Evolutionary conservation across 2,113 vertebrate species (phyloP), one percentile per base, ranked within the genome.

Genomic region (Stegastes partitus): DNA sequence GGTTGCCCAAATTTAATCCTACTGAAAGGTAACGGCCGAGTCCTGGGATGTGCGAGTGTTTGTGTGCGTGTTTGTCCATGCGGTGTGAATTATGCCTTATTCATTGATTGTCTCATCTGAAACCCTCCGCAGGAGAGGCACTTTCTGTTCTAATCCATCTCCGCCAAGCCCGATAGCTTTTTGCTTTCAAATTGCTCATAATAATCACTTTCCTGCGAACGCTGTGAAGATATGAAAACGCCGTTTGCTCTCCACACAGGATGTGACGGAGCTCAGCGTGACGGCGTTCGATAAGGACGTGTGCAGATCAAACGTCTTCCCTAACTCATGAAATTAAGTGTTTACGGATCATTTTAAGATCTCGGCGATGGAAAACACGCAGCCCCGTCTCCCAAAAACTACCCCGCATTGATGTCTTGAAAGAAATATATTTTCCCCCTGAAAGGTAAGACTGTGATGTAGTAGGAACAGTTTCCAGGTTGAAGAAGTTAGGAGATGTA

Each of bases 81-180:
- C 16, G 37, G 1, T 73, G 50, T 65, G 54, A 78, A 56, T 76
- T 68, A 67, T 66, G 23, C 67, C 54, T 79, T 34, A 22, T 45
- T 63, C 37, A 84, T 74, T 34, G 68, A 83, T 72, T 63, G 64
- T 77, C 67, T 71, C 11, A 26, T 79, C 23, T 45, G 28, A 63
- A 65, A 76, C 50, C 62, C 57, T 61, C 21, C 49, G 26, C 62
- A 70, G 74, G 0, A 68, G 56, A 61, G 21, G 49, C 47, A 31
- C 54, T 86, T 85, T 64, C n/a, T 2, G 0, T 15, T 64, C 84
- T 70, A 70, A 79, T 84, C 70, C 53, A 73, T 84, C 70, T 83
- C 74, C 0, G 19, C n/a, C 19, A 54, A 55, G 54, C 64, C 74
- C 47, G 65, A 70, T 37, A 15, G 59, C 34, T 67, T 76, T n/a